phyloP scores from a whole-genome alignment of 2,888 invertebrate genomes.

The Lycophotia porphyrea region DNA sequence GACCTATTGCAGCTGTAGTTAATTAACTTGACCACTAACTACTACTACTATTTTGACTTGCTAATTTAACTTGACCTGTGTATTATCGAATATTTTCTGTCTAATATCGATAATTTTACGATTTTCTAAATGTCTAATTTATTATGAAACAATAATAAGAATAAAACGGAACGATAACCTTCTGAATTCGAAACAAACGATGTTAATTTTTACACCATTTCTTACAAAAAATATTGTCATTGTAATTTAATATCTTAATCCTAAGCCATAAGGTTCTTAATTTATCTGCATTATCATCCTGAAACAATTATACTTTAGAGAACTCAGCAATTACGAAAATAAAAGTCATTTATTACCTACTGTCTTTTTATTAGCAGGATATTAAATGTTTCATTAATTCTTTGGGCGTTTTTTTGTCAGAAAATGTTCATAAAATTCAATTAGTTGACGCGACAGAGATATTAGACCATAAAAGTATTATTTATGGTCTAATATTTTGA shows the following conservation, averaged over 20 bases:
- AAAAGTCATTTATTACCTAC: conserved; percentile 37
- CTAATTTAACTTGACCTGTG: not conserved
- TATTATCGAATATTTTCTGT: not conserved
- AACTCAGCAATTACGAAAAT: conserved; percentile 44
- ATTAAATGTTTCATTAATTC: conserved; percentile 43
- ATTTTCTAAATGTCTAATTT: not conserved
- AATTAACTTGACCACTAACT: too few species aligned
- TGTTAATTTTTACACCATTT: conserved; percentile 24
- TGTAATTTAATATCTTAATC: conserved; percentile 22
- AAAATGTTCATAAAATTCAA: not conserved
- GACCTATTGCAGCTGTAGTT: not conserved
- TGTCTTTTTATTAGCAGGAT: conserved; percentile 36
- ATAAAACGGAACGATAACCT: conserved; percentile 10
- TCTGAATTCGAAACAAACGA: conserved; percentile 13
- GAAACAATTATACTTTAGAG: conserved; percentile 39
- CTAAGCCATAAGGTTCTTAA: not conserved
- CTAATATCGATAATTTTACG: not conserved
- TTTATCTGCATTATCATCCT: not conserved
- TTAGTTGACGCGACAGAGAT: not conserved
- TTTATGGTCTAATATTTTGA: not conserved
- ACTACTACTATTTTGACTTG: too few species aligned
- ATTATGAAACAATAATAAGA: not conserved
- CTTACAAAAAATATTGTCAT: not conserved
- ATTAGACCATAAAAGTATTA: conserved; percentile 4
- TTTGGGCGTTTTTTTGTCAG: conserved; percentile 9